phyloP scores from a whole-genome alignment of 2,888 invertebrate genomes.

The Neoaliturus tenellus region DNA sequence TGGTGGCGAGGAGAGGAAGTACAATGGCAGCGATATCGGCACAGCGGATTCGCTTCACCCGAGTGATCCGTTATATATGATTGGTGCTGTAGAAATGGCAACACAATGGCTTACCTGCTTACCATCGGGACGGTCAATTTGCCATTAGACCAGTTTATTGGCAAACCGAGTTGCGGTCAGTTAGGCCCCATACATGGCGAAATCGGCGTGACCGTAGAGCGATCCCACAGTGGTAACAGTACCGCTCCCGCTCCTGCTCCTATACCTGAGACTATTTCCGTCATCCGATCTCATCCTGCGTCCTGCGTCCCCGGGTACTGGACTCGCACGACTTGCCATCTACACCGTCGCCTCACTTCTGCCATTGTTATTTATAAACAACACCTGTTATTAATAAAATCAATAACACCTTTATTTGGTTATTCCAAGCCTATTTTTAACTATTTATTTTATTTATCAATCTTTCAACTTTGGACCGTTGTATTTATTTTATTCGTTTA shows the following conservation, averaged over 20 bases:
- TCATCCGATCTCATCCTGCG: neutral
- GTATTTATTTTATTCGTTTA: no score
- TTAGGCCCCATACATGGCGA: conserved; percentile 41
- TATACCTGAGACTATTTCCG: conserved; percentile 26
- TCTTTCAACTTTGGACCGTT: no score
- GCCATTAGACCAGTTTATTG: conserved; percentile 49
- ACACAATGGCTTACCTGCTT: conserved; percentile 45
- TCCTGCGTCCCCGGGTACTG: no score
- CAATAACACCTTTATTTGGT: no score
- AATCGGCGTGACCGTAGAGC: neutral
- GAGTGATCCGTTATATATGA: conserved; percentile 44
- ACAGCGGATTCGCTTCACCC: conserved; percentile 29
- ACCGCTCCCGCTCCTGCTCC: conserved; percentile 16
- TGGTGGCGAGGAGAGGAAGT: neutral
- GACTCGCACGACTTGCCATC: neutral
- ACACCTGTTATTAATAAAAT: no score
- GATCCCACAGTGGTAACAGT: neutral
- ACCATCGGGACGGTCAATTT: conserved; percentile 48
- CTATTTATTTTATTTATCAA: no score
- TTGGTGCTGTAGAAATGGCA: conserved; percentile 47
- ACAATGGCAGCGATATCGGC: conserved; percentile 17
- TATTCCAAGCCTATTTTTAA: no score
- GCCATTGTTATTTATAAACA: no score
- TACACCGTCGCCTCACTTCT: no score
- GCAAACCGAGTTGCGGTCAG: conserved; percentile 38